Evolutionary conservation across 2,113 vertebrate genomes (phyloP).

Genomic region (Caracal caracal): DNA sequence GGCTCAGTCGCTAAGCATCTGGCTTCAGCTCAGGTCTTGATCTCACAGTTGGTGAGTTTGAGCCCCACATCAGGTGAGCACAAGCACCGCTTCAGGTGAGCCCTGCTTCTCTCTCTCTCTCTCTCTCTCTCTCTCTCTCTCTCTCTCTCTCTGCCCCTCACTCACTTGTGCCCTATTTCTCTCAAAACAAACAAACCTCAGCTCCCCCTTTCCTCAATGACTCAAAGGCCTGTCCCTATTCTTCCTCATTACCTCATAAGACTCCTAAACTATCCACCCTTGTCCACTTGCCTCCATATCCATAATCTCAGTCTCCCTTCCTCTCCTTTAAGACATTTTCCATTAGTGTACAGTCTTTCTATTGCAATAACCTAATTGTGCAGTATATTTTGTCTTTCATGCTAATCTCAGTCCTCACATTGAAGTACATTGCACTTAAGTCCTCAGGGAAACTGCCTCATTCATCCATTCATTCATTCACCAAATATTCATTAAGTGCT

Average conservation of each 20-base stretch:
- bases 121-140: no score
- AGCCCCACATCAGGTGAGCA: no score
- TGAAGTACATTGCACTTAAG: background rate
- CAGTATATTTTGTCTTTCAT: slow-evolving; percentile 3
- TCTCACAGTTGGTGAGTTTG: no score
- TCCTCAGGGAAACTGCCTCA: background rate
- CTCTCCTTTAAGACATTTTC: slow-evolving; percentile 21
- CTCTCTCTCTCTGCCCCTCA: no score
- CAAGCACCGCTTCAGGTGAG: no score
- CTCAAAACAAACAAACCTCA: background rate
- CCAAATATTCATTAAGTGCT: background rate
- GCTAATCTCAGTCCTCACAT: background rate
- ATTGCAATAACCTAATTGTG: background rate
- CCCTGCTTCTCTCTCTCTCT: no score
- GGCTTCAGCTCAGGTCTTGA: no score
- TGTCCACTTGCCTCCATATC: background rate
- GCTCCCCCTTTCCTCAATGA: background rate
- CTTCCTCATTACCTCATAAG: background rate
- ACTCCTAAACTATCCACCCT: background rate
- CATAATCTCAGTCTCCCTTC: background rate
- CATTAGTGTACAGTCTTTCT: background rate
- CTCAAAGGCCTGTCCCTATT: background rate
- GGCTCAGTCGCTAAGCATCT: no score
- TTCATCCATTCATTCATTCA: background rate
- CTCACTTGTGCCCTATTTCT: no score